Conservation (phyloP, 1,140 invertebrate species). For the Drosophila miranda region DNA sequence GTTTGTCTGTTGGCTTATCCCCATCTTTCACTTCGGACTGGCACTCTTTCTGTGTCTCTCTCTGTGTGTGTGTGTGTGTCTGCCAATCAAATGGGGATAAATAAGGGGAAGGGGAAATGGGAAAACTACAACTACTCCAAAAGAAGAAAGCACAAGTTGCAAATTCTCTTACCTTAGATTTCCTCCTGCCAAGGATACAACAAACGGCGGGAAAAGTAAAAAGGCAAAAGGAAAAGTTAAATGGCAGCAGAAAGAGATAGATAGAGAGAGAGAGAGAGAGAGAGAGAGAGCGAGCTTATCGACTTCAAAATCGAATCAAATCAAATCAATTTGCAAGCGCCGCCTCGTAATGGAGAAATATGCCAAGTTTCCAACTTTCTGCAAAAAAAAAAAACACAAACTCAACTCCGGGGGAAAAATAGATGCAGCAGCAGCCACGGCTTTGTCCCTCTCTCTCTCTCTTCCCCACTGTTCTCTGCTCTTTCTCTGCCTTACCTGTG, state of each 20-base stretch:
- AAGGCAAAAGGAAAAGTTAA: conserved; percentile 10
- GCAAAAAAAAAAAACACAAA: conserved; percentile 32
- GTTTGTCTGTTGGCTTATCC: conserved; percentile 59
- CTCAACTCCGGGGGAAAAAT: conserved; percentile 42
- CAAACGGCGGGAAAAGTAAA: no score
- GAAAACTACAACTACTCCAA: conserved; percentile 29
- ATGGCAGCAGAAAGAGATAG: conserved; percentile 1
- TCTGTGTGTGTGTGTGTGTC: conserved; percentile 26
- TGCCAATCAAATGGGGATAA: conserved; percentile 44
- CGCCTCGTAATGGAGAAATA: conserved; percentile 73
- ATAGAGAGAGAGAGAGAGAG: not conserved
- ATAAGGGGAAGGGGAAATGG: not conserved
- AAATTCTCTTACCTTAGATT: conserved; percentile 48
- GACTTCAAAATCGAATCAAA: conserved; percentile 77
- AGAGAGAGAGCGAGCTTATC: conserved; percentile 55
- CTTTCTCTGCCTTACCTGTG: conserved; percentile 11
- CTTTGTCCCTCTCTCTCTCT: conserved; percentile 16
- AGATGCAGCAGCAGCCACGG: conserved; percentile 29
- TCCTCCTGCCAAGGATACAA: conserved; percentile 22
- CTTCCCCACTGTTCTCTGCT: no score
- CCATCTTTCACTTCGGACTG: conserved; percentile 25
- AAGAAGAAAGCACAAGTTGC: conserved; percentile 44
- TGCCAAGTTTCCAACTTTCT: conserved; percentile 62
- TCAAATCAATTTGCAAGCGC: conserved; percentile 75
- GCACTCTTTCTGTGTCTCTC: conserved; percentile 25